These are phyloP conservation scores for Mactra quadrangularis DNA, from an alignment of 1,140 invertebrate genomes.

Conservation along the genomic window DNA sequence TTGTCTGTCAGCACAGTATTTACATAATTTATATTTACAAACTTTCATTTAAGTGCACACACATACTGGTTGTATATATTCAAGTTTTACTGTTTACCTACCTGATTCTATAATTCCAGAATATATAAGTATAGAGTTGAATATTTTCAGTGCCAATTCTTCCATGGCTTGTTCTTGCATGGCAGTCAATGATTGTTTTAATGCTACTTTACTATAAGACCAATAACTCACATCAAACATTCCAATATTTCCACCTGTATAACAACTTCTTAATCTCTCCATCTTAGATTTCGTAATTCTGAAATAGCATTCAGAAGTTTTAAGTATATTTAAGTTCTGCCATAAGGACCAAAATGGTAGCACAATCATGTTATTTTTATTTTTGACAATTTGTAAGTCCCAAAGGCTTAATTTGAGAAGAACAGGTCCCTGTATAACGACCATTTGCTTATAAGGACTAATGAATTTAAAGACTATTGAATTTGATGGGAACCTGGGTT, in stretches of 20 bases:
- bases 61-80: too few relatives aligned
- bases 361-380: too few relatives aligned
- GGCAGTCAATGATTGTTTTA: constrained; percentile 92
- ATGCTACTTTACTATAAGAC: constrained; percentile 92
- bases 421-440: too few relatives aligned
- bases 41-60: too few relatives aligned
- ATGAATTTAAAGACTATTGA: too few relatives aligned
- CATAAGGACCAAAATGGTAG: too few relatives aligned
- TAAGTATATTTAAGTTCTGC: background rate
- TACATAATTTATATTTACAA: too few relatives aligned
- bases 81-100: constrained; percentile 19
- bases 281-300: constrained; percentile 94
- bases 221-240: constrained; percentile 87
- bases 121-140: constrained; percentile 88
- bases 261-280: constrained; percentile 92
- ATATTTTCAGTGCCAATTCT: constrained; percentile 90
- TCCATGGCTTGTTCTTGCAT: constrained; percentile 93
- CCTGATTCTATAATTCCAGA: constrained; percentile 89
- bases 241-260: constrained; percentile 85
- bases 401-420: too few relatives aligned
- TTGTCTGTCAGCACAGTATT: too few relatives aligned
- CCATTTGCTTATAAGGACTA: too few relatives aligned
- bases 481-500: too few relatives aligned
- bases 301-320: constrained; percentile 58
- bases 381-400: too few relatives aligned